Conservation (phyloP, 2,113 vertebrate species). For the Heliornis fulica region DNA sequence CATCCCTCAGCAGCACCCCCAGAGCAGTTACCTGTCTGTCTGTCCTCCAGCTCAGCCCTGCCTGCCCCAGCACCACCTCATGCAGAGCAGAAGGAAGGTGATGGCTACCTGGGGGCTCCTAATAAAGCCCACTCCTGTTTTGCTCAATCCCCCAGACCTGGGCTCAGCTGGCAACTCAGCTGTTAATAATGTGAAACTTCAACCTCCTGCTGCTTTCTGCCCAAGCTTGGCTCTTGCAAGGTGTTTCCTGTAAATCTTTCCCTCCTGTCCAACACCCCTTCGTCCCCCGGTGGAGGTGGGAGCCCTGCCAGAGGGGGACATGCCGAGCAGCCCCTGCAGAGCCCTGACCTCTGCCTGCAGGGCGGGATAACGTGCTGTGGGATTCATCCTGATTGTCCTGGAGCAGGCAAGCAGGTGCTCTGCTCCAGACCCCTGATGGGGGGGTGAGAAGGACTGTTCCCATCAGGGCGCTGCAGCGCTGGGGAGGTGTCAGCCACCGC, state of each 20-base stretch:
- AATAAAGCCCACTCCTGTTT: neutral
- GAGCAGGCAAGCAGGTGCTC: neutral
- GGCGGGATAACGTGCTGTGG: rapidly evolving
- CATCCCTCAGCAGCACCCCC: neutral
- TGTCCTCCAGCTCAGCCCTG: neutral
- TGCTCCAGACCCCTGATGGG: neutral
- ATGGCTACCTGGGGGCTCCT: rapidly evolving
- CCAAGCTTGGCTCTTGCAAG: neutral
- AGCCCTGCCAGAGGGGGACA: neutral
- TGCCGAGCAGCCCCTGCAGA: neutral
- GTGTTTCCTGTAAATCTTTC: neutral
- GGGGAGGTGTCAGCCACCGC: neutral
- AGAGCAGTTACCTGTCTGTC: rapidly evolving
- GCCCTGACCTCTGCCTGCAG: neutral
- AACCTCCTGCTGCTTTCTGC: neutral
- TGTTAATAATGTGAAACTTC: neutral
- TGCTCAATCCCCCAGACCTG: neutral
- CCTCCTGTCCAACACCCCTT: neutral
- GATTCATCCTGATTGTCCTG: rapidly evolving
- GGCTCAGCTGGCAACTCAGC: neutral
- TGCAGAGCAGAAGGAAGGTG: rapidly evolving
- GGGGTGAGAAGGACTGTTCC: neutral
- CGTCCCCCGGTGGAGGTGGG: neutral
- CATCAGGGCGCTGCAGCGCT: neutral
- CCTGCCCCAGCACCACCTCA: neutral